A percentile compares a stretch with the other conserved stretches of the same genome.
Conservation (phyloP, 1,140 invertebrate genomes). For the Kradibia gibbosae region DNA sequence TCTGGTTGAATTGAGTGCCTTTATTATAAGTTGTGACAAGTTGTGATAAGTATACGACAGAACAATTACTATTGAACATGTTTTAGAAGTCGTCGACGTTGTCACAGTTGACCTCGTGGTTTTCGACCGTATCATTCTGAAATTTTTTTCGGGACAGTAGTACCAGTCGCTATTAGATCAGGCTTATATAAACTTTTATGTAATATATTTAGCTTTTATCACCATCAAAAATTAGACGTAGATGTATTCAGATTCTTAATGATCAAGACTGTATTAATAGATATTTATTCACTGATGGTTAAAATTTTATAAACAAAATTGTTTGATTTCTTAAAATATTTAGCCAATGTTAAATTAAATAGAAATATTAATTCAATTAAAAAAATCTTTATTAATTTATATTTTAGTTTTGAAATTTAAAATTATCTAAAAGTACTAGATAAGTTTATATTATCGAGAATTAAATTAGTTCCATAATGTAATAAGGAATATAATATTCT, state of each 20-base stretch:
- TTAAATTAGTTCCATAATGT: too few relatives aligned
- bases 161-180: conserved; percentile 65
- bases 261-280: not conserved
- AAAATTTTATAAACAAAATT: not conserved
- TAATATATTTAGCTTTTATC: not conserved
- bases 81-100: conserved; percentile 7
- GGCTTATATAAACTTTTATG: conserved; percentile 47
- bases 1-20: not conserved
- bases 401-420: too few relatives aligned
- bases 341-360: too few relatives aligned
- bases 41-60: conserved; percentile 12
- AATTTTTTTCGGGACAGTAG: conserved; percentile 57
- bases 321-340: too few relatives aligned
- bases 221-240: not conserved
- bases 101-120: not conserved
- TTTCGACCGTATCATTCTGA: not conserved
- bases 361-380: too few relatives aligned
- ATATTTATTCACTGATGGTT: not conserved
- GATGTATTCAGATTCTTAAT: not conserved
- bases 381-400: too few relatives aligned
- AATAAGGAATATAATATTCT: too few relatives aligned
- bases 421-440: too few relatives aligned
- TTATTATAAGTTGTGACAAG: conserved; percentile 11
- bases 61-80: conserved; percentile 29
- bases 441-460: too few relatives aligned